These are phyloP conservation scores for Coptotermes formosanus DNA, from an alignment of 1,140 invertebrate genomes.

Conservation along the genomic window DNA sequence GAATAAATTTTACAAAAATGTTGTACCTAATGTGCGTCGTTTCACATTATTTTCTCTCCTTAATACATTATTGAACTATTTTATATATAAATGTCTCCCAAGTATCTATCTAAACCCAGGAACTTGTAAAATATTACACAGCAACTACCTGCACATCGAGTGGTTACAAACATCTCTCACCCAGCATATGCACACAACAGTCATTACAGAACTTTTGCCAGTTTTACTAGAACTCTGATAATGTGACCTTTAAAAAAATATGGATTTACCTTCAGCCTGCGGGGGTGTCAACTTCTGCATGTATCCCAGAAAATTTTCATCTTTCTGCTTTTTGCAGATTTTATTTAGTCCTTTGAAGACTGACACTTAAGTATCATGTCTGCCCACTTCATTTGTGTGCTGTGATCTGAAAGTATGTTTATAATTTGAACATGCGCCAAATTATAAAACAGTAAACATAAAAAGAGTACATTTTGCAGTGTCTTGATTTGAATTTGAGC, in stretches of 20 bases:
- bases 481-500: too few relatives aligned
- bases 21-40: conserved; percentile 36
- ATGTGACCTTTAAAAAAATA: neutral
- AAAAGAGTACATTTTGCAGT: too few relatives aligned
- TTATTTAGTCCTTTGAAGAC: too few relatives aligned
- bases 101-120: conserved; percentile 26
- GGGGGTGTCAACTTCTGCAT: too few relatives aligned
- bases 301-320: too few relatives aligned
- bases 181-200: neutral
- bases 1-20: conserved; percentile 35
- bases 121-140: conserved; percentile 32
- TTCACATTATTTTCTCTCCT: conserved; percentile 20
- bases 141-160: conserved; percentile 27
- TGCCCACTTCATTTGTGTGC: too few relatives aligned
- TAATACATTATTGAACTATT: conserved; percentile 23
- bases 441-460: too few relatives aligned
- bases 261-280: too few relatives aligned
- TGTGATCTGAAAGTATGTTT: too few relatives aligned
- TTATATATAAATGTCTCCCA: conserved; percentile 29
- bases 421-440: too few relatives aligned
- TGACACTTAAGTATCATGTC: too few relatives aligned
- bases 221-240: neutral
- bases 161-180: conserved; percentile 5
- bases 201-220: neutral
- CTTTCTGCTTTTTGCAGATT: too few relatives aligned